These are phyloP conservation scores for Ondatra zibethicus DNA, from an alignment of 2,113 vertebrate species.

Conservation along the genomic window DNA sequence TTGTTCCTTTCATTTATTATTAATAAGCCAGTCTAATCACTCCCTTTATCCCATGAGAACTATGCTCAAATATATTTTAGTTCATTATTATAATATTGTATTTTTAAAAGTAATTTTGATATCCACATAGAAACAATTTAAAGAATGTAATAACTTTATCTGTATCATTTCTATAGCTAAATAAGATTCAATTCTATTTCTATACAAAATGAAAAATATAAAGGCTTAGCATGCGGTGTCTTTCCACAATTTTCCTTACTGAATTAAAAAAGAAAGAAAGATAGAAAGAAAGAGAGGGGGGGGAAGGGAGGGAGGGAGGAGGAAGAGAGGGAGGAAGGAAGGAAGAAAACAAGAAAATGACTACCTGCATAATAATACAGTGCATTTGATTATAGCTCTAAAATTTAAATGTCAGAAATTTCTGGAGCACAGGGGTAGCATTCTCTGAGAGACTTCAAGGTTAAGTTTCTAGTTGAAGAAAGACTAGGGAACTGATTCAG, in stretches of 20 bases:
- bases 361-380: not conserved
- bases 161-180: conserved; percentile 13
- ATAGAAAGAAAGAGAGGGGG: not conserved
- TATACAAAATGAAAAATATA: not conserved
- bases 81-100: not conserved
- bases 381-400: not conserved
- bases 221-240: not conserved
- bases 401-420: conserved; percentile 37
- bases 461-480: not conserved
- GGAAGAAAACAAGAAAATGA: not conserved
- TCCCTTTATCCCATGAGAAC: not conserved
- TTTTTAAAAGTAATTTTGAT: not conserved
- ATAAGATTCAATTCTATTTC: not conserved
- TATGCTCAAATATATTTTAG: not conserved
- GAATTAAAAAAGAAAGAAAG: not conserved
- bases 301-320: not conserved
- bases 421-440: not conserved
- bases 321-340: not conserved
- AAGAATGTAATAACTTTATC: not conserved
- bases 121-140: not conserved
- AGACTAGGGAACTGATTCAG: not conserved
- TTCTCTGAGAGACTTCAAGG: not conserved
- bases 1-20: conserved; percentile 17
- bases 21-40: conserved; percentile 19
- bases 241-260: not conserved